phyloP scores from a whole-genome alignment of 1,140 invertebrate species.

The Bombus impatiens region DNA sequence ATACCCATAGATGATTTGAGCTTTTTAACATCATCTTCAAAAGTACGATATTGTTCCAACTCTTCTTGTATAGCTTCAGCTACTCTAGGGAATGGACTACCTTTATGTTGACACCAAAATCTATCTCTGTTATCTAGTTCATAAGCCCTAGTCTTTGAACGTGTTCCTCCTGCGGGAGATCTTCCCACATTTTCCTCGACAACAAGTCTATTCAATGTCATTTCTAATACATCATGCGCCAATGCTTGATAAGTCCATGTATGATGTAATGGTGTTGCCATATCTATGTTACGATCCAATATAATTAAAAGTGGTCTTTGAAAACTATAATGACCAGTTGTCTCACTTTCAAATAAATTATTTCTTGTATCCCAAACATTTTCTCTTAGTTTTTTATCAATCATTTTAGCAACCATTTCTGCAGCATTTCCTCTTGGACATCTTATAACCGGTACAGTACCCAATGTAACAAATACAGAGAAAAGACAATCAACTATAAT shows the following conservation, averaged over 20 bases:
- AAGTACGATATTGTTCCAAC: constrained; percentile 95
- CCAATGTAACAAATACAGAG: constrained; percentile 97
- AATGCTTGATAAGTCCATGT: constrained; percentile 99
- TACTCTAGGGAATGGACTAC: constrained; percentile 97
- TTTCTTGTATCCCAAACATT: constrained; percentile 98
- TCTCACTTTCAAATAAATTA: constrained; percentile 95
- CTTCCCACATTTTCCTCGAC: constrained; percentile 88
- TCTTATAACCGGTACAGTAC: constrained; percentile 97
- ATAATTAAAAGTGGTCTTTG: constrained; percentile 96
- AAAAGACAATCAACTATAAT: constrained; percentile 98
- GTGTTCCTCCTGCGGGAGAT: constrained; percentile 84
- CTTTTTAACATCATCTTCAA: constrained; percentile 98
- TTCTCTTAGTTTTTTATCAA: constrained; percentile 98
- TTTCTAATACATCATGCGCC: constrained; percentile 96
- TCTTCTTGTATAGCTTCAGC: constrained; percentile 99
- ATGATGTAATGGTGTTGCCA: constrained; percentile 98
- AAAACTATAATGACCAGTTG: constrained; percentile 91
- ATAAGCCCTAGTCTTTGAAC: constrained; percentile 92
- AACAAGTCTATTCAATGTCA: constrained; percentile 93
- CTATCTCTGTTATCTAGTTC: constrained; percentile 94
- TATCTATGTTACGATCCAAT: constrained; percentile 97
- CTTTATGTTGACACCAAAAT: constrained; percentile 96
- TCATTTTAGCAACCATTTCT: constrained; percentile 98
- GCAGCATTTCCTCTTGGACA: constrained; percentile 98
- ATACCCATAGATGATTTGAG: constrained; percentile 96